Base-by-base conservation (phyloP, 2,797 vertebrate genomes). In the Hippocampus kuda region DNA sequence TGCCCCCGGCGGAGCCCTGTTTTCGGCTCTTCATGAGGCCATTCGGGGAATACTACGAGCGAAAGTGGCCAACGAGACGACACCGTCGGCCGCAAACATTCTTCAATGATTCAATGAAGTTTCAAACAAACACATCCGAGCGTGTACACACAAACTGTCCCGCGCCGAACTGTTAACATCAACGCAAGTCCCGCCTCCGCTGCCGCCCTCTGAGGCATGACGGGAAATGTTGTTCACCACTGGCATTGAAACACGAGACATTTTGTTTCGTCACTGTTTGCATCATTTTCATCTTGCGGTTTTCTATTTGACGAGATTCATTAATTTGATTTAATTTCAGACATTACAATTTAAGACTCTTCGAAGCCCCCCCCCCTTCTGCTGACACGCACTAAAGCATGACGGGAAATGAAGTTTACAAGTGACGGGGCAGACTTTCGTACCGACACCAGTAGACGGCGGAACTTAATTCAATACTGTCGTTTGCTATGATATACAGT, bases 11-110 rank as follows among this genome's bases (percentile, higher is more conserved):
- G 68, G 75, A 26, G 72, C 80, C 87, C 5, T 71, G 66, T 46
- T 81, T 89, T 75, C 81, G 87, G 81, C 76, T 89, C 83, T 90
- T 91, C 91, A 92, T 92, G 42, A 65, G 81, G 81, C 70, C 62
- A 61, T 44, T 80, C 74, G 73, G 20, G 49, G 22, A 38, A 41
- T 15, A 42, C 24, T n/a, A 22, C 38, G 49, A 6, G 34, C 49
- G 13, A 27, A 65, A 48, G 26, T n/a, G 34, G 34, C 26, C 30
- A 18, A 24, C 65, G 57, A 56, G 42, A 38, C 4, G 20, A 38
- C 8, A 13, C 12, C 38, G 65, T n/a, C 8, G 10, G 62, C 8
- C 44, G 8, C 30, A 65, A 48, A 3, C 86, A 87, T 86, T 38
- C 15, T 60, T 75, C 66, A 63, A 60, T 1, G 41, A 27, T 61